Percentiles rank a stretch among this genome's conserved stretches.
These are phyloP conservation scores for Archilochus colubris DNA, from an alignment of 2,113 vertebrate species.

Conservation along the genomic window DNA sequence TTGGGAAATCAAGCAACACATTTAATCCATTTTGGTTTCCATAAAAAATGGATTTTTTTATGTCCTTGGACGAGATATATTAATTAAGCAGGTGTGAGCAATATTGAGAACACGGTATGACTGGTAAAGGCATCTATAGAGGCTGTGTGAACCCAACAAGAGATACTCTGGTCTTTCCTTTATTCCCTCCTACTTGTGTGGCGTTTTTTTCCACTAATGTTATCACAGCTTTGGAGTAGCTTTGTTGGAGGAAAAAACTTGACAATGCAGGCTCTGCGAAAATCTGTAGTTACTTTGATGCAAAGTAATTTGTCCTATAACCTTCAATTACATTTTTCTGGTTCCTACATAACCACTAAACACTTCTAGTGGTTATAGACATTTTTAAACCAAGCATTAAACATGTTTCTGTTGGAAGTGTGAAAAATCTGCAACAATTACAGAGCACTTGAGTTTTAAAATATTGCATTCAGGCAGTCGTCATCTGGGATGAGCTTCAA, in stretches of 20 bases:
- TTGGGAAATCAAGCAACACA: conserved; percentile 54
- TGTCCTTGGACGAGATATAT: conserved; percentile 51
- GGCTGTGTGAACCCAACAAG: background rate
- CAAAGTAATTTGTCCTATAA: conserved; percentile 23
- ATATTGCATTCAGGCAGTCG: background rate
- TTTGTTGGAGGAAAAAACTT: background rate
- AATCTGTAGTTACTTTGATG: conserved; percentile 3
- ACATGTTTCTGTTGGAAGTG: conserved; percentile 20
- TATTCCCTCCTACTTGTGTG: background rate
- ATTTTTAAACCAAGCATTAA: conserved; percentile 20
- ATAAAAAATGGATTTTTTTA: background rate
- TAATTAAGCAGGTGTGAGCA: conserved; percentile 39
- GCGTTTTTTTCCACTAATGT: background rate
- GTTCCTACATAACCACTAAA: background rate
- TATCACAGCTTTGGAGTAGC: background rate
- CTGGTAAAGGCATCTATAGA: background rate
- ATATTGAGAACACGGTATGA: background rate
- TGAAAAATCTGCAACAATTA: conserved; percentile 52
- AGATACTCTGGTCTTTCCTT: background rate
- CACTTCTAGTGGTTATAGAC: background rate
- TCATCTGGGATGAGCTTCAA: background rate
- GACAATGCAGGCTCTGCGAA: background rate
- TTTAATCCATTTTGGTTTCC: conserved; percentile 70
- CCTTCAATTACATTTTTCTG: conserved; percentile 31
- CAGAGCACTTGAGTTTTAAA: conserved; percentile 24